Evolutionary conservation across 2,888 invertebrate genomes (phyloP).

Genomic region (Agonopterix heracliana): DNA sequence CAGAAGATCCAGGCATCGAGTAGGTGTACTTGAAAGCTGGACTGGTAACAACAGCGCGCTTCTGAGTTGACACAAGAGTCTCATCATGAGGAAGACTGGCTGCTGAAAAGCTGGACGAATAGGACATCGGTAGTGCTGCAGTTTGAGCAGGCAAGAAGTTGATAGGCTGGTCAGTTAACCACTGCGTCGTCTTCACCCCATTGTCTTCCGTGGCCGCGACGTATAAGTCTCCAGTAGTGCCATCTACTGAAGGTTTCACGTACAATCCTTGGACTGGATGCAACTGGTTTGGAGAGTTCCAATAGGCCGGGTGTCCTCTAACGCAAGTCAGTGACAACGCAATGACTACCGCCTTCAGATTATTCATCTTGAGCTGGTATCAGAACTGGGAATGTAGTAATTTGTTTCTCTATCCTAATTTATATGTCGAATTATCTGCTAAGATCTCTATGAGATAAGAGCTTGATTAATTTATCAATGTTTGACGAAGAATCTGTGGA

Average conservation of each 20-base stretch:
- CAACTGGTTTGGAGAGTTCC: constrained; percentile 37
- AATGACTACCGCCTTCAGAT: background rate
- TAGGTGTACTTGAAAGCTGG: constrained; percentile 48
- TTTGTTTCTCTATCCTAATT: background rate
- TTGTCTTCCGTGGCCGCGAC: constrained; percentile 65
- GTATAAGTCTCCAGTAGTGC: constrained; percentile 61
- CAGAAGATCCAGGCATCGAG: constrained; percentile 28
- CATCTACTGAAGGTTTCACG: constrained; percentile 60
- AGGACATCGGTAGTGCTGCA: constrained; percentile 24
- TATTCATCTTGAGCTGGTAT: background rate
- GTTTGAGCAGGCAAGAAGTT: constrained; percentile 44
- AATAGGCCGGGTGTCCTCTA: constrained; percentile 32
- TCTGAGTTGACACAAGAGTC: constrained; percentile 32
- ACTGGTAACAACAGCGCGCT: constrained; percentile 40
- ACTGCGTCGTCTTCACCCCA: constrained; percentile 49
- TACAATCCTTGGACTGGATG: constrained; percentile 63
- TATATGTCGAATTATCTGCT: background rate
- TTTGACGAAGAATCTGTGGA: background rate
- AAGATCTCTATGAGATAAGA: background rate
- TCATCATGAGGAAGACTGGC: constrained; percentile 31
- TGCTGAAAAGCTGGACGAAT: constrained; percentile 23
- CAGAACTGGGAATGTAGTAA: background rate
- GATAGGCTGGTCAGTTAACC: constrained; percentile 59
- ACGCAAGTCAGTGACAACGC: constrained; percentile 17
- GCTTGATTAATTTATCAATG: background rate